Evolutionary conservation across 2,113 vertebrate genomes (phyloP), one percentile per base, ranked within the genome.

Genomic region (Myrmophylax atrothorax): DNA sequence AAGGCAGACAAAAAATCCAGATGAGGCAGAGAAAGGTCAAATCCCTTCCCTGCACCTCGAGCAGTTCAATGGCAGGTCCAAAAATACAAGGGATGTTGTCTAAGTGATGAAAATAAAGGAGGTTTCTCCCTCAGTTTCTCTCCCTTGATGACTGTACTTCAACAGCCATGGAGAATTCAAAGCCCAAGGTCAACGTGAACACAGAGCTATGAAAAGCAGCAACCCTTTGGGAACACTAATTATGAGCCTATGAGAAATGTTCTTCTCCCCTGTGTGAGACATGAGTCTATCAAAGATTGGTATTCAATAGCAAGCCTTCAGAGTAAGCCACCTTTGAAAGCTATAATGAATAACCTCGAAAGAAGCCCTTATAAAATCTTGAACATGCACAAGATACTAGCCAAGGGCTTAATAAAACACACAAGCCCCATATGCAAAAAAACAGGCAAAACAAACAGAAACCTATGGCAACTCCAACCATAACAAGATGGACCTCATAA

Each of bases 321-420:
- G 88, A 95, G 95, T 93, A 96, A 88, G 93, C 49, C 68, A 84
- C 90, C 92, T 96, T 96, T 96, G 90, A 97, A 94, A 96, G 72
- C 82, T 90, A 63, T 85, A 89, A 93, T 67, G 82, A 97, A 89
- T 90, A 90, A 93, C 92, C 80, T 87, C 76, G 0, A 96, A 96
- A 97, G 92, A 90, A 95, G 70, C 79, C 93, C 64, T 94, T 77
- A 88, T 94, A 94, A 94, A 95, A 78, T 72, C 85, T 86, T 86
- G 91, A 96, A 93, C 88, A 95, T 84, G 90, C 37, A 0, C 76
- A 96, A 94, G 90, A 90, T 67, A 96, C 93, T 95, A 96, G 96
- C 90, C 96, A 97, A 96, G 68, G 94, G 85, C 96, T 97, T 95
- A 90, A 96, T 95, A 96, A 97, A 97, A 97, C 84, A 93, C 94